Base-by-base conservation (phyloP, 2,113 vertebrate species). In the Dipodomys stephensi region DNA sequence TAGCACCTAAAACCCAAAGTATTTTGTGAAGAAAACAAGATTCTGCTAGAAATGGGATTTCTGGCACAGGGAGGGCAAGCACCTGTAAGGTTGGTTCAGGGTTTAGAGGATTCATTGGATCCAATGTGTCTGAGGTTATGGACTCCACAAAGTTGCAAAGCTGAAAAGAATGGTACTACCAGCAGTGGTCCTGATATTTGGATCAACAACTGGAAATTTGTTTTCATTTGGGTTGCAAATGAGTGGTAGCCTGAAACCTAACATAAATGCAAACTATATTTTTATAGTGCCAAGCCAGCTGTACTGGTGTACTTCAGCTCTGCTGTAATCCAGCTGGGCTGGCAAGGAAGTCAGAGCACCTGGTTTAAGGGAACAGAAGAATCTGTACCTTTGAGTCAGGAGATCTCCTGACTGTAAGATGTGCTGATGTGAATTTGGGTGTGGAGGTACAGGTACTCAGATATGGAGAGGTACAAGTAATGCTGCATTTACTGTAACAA, bases 1-100 rank as follows among this genome's bases (percentile, higher is more conserved):
- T 13, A 57, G 53, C 12, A 57, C 53, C 53, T 13, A 57, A 57
- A 13, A 4, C 53, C 53, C 53, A 57, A 57, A 57, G 53, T 57
- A 57, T 57, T 57, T 57, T 2, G 16, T 19, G 53, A 57, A 57
- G 53, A 23, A 96, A 12, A 25, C 35, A n/a, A 85, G 53, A n/a
- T 49, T 16, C 2, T 81, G n/a, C 76, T 49, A 76, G 73, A 85
- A n/a, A n/a, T 19, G 49, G 44, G 7, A 39, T 90, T 92, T 90
- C 16, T 77, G 15, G 15, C 53, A 53, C 49, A 53, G 53, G 53
- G 53, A 57, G 15, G 53, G 15, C 15, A 57, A 57, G 15, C 12
- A 57, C 53, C 53, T 57, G 15, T 57, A 7, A 68, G 62, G 30
- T 6, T 83, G 57, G 32, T 67, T 86, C 35, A 83, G 35, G 30